Evolutionary conservation across 2,888 invertebrate species (phyloP).

Genomic region (Aradus depressus): DNA sequence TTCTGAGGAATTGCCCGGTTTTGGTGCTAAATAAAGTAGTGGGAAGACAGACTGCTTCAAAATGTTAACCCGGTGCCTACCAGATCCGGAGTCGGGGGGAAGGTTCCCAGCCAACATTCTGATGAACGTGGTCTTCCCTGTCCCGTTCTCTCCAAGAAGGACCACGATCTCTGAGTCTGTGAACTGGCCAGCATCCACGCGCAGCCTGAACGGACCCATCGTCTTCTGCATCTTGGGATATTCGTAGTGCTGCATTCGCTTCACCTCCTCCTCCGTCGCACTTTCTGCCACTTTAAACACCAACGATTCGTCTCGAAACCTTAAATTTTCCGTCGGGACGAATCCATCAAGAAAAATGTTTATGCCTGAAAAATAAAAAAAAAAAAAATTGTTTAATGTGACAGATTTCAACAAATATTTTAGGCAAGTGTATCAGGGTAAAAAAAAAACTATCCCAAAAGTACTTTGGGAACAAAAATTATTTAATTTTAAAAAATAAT

Average conservation of each 20-base stretch:
- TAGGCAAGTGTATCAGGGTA: too few species aligned
- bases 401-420: background rate
- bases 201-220: conserved; percentile 65
- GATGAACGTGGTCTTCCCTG: conserved; percentile 98
- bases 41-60: background rate
- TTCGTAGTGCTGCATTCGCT: conserved; percentile 84
- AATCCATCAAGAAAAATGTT: conserved; percentile 99
- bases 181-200: conserved; percentile 83
- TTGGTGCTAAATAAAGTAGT: background rate
- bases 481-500: too few species aligned
- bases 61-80: conserved; percentile 36
- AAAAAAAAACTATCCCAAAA: too few species aligned
- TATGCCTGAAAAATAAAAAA: conserved; percentile 51
- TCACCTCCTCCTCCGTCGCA: conserved; percentile 93
- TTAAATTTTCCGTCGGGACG: conserved; percentile 96
- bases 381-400: too few species aligned
- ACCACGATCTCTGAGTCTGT: conserved; percentile 99
- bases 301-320: conserved; percentile 92
- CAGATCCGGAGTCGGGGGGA: conserved; percentile 70
- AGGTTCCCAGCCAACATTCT: conserved; percentile 95
- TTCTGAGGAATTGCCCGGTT: too few species aligned
- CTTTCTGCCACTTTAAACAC: conserved; percentile 98
- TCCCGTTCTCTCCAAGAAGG: conserved; percentile 93
- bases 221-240: conserved; percentile 88
- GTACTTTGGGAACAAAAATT: too few species aligned